Conservation (phyloP, 2,888 invertebrate genomes). For the Altica lythri region DNA sequence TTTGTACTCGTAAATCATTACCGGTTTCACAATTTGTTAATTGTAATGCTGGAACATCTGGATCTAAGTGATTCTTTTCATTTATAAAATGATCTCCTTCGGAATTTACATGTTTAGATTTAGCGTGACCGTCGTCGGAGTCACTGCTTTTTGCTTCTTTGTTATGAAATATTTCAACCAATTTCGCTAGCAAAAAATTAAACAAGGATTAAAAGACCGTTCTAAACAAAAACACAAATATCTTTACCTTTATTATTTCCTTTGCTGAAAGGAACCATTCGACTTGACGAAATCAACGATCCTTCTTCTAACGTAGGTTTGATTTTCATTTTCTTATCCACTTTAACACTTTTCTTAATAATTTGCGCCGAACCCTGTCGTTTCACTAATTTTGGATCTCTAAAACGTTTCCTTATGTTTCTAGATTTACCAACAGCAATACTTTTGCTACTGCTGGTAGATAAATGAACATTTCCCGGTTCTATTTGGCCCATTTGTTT, state of each 20-base stretch:
- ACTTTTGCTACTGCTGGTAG: not conserved
- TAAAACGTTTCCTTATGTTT: slow-evolving; percentile 4
- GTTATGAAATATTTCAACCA: slow-evolving; percentile 57
- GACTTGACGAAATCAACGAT: too few relatives aligned
- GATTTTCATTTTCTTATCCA: slow-evolving; percentile 6
- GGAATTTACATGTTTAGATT: slow-evolving; percentile 12
- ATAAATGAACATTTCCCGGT: not conserved
- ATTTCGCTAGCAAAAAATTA: too few relatives aligned
- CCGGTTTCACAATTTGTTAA: not conserved
- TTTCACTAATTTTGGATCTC: slow-evolving; percentile 7
- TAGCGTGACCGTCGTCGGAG: slow-evolving; percentile 48
- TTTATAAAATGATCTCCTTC: slow-evolving; percentile 7
- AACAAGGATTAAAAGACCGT: too few relatives aligned
- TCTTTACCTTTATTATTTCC: too few relatives aligned
- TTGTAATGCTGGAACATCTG: slow-evolving; percentile 11
- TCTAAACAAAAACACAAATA: too few relatives aligned
- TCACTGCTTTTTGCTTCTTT: slow-evolving; percentile 50
- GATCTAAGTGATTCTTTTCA: slow-evolving; percentile 10
- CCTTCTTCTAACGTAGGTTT: not conserved
- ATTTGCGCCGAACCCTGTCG: slow-evolving; percentile 3
- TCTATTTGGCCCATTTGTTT: slow-evolving; percentile 2
- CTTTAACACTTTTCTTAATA: slow-evolving; percentile 12
- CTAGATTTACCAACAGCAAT: not conserved
- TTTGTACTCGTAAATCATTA: not conserved
- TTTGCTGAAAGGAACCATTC: too few relatives aligned